A percentile compares a stretch with the other conserved stretches of the same genome.
Conservation (phyloP, 2,888 invertebrate species). For the Disparrhopalites patrizii region DNA sequence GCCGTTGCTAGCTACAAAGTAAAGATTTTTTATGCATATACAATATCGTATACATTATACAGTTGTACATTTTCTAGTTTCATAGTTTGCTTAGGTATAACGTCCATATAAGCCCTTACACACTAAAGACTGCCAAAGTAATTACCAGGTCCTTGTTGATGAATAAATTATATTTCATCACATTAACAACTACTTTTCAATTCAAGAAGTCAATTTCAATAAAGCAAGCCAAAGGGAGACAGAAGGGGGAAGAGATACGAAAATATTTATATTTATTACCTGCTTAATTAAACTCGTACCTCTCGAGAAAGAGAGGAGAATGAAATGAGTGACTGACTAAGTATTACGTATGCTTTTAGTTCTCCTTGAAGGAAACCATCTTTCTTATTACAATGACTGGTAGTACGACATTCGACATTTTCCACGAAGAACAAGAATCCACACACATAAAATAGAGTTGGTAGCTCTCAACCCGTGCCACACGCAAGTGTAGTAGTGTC, state of each 20-base stretch:
- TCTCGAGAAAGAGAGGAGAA: conserved; percentile 7
- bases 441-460: too few species aligned
- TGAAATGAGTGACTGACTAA: neutral
- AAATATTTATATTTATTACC: conserved; percentile 16
- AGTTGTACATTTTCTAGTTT: too few species aligned
- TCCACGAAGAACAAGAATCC: too few species aligned
- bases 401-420: neutral
- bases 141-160: conserved; percentile 31
- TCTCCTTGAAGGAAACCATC: neutral
- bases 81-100: too few species aligned
- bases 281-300: conserved; percentile 22
- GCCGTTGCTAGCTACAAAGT: too few species aligned
- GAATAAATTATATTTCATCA: conserved; percentile 33
- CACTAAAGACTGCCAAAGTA: conserved; percentile 31
- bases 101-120: too few species aligned
- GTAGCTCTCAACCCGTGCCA: too few species aligned
- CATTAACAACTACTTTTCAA: conserved; percentile 25
- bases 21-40: too few species aligned
- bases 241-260: neutral
- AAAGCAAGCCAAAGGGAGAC: neutral
- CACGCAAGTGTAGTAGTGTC: too few species aligned
- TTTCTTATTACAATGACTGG: neutral
- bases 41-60: too few species aligned
- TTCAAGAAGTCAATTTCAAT: conserved; percentile 15
- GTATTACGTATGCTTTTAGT: neutral